phyloP scores from a whole-genome alignment of 2,113 vertebrate species.

The Syngnathus scovelli region DNA sequence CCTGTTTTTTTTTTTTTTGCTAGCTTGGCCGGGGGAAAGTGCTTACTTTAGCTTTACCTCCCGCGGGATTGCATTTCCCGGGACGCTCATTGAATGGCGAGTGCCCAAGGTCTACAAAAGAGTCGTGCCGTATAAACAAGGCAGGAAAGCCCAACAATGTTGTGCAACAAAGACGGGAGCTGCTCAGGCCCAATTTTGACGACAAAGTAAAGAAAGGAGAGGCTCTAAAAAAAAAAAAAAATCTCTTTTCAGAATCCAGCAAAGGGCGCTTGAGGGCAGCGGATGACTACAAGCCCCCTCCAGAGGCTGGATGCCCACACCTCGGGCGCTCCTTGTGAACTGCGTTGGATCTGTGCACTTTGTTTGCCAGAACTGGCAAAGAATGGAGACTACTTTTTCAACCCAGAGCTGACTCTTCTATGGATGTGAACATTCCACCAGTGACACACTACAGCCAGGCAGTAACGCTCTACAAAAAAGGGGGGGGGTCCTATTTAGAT shows the following conservation, averaged over 20 bases:
- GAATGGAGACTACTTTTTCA: neutral
- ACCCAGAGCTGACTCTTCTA: neutral
- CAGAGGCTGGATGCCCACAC: neutral
- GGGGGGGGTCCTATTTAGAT: no score
- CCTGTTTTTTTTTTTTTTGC: neutral
- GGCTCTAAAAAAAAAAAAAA: neutral
- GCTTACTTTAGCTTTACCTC: constrained; percentile 23
- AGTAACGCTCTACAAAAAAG: neutral
- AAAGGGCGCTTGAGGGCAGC: neutral
- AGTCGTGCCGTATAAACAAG: neutral
- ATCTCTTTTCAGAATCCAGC: neutral
- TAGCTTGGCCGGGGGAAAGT: constrained; percentile 29
- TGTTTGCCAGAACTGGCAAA: neutral
- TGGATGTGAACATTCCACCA: neutral
- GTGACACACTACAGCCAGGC: neutral
- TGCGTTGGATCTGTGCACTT: neutral
- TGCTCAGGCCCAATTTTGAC: neutral
- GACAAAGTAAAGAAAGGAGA: neutral
- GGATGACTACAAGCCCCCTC: neutral
- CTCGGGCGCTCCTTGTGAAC: neutral
- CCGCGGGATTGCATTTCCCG: constrained; percentile 18
- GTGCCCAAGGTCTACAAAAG: constrained; percentile 2
- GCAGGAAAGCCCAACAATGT: neutral
- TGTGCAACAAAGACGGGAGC: neutral
- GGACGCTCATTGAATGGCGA: constrained; percentile 19